phyloP scores from a whole-genome alignment of 2,797 vertebrate genomes.

The Helarctos malayanus region DNA sequence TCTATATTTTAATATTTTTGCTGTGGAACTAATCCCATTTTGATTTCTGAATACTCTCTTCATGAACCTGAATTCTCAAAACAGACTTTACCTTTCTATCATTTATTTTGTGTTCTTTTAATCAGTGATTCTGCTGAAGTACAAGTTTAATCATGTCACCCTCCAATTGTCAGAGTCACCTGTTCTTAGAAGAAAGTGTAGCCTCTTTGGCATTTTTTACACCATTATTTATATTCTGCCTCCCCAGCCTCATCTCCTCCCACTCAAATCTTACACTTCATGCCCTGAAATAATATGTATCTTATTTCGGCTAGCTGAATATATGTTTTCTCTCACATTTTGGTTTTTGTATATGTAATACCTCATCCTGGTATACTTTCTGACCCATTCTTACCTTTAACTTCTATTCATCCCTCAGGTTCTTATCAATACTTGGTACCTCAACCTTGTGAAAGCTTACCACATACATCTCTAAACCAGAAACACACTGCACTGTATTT shows the following conservation, averaged over 20 bases:
- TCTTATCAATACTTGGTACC: background rate
- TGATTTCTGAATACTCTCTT: background rate
- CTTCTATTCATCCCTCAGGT: background rate
- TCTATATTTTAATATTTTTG: background rate
- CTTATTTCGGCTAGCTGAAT: background rate
- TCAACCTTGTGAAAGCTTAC: background rate
- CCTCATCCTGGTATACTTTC: background rate
- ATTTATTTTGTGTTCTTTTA: background rate
- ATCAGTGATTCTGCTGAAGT: background rate
- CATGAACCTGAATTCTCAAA: background rate
- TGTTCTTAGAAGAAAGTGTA: background rate
- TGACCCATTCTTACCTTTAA: background rate
- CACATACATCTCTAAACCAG: background rate
- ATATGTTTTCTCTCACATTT: background rate
- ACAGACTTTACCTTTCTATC: background rate
- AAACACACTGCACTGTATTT: background rate
- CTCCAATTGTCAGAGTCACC: slow-evolving; percentile 15
- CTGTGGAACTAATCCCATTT: background rate
- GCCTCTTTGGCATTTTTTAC: background rate
- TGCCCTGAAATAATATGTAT: background rate
- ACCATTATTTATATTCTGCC: slow-evolving; percentile 1
- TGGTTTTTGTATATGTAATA: background rate
- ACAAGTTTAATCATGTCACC: background rate
- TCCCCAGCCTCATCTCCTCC: background rate
- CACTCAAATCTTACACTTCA: background rate